Evolutionary conservation across 2,888 invertebrate genomes (phyloP).

Genomic region (Pristionchus mayeri): DNA sequence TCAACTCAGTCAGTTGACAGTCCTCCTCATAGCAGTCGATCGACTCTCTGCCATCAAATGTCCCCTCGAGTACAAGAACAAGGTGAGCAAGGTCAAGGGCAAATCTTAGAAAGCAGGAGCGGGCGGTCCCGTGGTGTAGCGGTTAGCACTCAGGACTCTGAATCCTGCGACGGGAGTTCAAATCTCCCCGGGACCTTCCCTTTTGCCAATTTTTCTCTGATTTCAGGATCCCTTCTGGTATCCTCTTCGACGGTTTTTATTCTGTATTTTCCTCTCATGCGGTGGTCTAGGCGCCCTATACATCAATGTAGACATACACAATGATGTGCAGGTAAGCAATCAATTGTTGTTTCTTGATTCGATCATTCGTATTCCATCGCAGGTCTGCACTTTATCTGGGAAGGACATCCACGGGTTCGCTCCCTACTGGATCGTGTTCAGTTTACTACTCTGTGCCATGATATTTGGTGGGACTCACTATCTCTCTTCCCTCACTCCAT

Average conservation of each 20-base stretch:
- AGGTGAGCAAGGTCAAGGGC: constrained; percentile 15
- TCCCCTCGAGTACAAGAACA: constrained; percentile 46
- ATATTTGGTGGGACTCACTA: constrained; percentile 44
- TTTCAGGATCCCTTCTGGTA: constrained; percentile 49
- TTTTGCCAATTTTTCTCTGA: constrained; percentile 6
- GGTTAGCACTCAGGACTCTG: constrained; percentile 63
- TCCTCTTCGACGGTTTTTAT: constrained; percentile 25
- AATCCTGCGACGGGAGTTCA: constrained; percentile 62
- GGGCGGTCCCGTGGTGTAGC: constrained; percentile 58
- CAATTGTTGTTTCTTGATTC: background rate
- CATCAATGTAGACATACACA: background rate
- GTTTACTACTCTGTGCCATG: background rate
- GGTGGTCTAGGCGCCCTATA: constrained; percentile 22
- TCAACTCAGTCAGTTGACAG: constrained; percentile 46
- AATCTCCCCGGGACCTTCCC: constrained; percentile 58
- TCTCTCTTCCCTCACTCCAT: too few species aligned
- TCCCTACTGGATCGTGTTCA: constrained; percentile 47
- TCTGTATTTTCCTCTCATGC: constrained; percentile 21
- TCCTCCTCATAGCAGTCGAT: constrained; percentile 45
- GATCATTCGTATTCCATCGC: background rate
- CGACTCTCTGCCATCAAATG: constrained; percentile 43
- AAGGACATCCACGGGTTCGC: constrained; percentile 43
- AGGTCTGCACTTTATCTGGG: constrained; percentile 46
- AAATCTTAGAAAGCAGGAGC: background rate
- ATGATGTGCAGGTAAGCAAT: background rate